A percentile compares a stretch with the other conserved stretches of the same genome.
Evolutionary conservation across 2,888 invertebrate species (phyloP).

Genomic region (Chloromyia formosa): DNA sequence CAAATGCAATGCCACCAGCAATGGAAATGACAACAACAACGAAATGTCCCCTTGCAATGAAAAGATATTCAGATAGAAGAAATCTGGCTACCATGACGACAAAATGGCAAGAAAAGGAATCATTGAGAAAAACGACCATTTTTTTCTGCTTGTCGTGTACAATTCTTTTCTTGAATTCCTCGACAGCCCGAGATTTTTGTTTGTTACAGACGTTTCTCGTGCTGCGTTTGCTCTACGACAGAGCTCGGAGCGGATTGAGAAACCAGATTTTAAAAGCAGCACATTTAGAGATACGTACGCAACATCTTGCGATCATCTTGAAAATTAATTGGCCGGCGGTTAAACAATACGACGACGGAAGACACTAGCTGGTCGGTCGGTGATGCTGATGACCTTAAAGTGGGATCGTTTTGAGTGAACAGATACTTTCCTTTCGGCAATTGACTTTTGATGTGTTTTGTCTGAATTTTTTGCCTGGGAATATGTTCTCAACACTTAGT

Average conservation of each 20-base stretch:
- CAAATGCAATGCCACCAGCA: neutral
- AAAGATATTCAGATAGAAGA: neutral
- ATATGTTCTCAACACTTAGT: no score
- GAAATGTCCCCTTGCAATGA: no score
- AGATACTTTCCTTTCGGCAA: no score
- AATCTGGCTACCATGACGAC: constrained; percentile 20
- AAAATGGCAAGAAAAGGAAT: neutral
- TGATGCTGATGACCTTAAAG: constrained; percentile 20
- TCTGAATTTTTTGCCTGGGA: no score
- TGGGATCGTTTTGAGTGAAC: no score
- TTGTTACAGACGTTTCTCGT: neutral
- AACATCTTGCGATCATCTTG: neutral
- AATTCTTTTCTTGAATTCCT: neutral
- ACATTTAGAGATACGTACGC: constrained; percentile 11
- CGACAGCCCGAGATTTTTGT: neutral
- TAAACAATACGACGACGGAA: neutral
- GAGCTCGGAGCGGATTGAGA: constrained; percentile 1
- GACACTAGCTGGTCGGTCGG: neutral
- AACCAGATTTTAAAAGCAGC: constrained; percentile 13
- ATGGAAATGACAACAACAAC: no score
- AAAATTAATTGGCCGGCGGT: constrained; percentile 20
- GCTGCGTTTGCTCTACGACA: constrained; percentile 10
- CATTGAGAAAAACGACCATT: no score
- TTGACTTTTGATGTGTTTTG: no score
- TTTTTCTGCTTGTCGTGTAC: neutral